phyloP scores from a whole-genome alignment of 2,888 invertebrate species.

The Agrotis ipsilon region DNA sequence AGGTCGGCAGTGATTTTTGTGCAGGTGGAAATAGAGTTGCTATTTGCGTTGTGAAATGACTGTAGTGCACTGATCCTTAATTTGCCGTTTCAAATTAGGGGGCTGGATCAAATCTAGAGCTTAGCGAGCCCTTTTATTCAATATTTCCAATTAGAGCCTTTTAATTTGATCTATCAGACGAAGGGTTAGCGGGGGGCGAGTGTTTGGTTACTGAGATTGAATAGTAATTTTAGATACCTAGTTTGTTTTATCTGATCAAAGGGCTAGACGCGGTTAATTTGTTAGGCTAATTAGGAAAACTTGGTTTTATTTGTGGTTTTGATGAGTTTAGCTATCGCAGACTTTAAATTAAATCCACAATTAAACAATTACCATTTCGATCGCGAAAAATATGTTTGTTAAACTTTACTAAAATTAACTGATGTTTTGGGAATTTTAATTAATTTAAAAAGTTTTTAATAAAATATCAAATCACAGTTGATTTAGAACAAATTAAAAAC shows the following conservation, averaged over 20 bases:
- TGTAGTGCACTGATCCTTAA: constrained; percentile 20
- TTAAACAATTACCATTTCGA: neutral
- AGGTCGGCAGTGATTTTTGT: neutral
- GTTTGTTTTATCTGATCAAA: constrained; percentile 8
- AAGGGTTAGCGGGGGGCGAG: neutral
- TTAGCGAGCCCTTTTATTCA: constrained; percentile 27
- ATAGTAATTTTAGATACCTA: constrained; percentile 5
- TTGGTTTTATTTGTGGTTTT: neutral
- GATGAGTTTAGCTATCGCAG: too few relatives aligned
- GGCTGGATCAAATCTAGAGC: constrained; percentile 23
- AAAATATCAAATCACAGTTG: neutral
- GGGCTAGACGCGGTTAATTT: neutral
- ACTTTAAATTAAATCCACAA: neutral
- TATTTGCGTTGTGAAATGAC: neutral
- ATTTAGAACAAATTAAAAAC: neutral
- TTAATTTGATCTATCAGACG: constrained; percentile 26
- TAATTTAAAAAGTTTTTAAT: neutral
- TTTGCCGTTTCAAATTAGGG: constrained; percentile 34
- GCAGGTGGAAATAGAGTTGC: neutral
- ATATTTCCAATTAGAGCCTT: constrained; percentile 36
- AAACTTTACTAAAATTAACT: neutral
- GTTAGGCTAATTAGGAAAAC: neutral
- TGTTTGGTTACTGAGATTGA: constrained; percentile 21
- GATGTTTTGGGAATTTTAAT: neutral
- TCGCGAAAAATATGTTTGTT: neutral